These are phyloP conservation scores for Acanthosepion pharaonis DNA, from an alignment of 2,888 invertebrate genomes.

Conservation along the genomic window DNA sequence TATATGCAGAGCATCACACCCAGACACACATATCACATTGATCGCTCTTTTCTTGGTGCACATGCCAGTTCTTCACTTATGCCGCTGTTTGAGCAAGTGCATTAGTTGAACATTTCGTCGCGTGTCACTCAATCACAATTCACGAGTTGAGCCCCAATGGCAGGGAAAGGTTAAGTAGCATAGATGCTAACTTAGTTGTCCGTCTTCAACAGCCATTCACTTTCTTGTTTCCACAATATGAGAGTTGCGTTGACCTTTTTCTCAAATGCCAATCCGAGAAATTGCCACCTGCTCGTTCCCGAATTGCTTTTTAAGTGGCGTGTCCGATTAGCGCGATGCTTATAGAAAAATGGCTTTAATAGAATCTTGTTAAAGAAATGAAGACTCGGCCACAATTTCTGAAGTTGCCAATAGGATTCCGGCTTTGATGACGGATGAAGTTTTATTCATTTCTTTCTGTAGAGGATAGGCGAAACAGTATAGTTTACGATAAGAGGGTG, in stretches of 20 bases:
- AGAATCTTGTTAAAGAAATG: not conserved
- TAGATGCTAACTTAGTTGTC: not conserved
- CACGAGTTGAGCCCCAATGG: not conserved
- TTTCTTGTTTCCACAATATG: not conserved
- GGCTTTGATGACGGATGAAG: not conserved
- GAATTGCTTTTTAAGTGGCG: not conserved
- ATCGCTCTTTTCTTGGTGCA: not conserved
- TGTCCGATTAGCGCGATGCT: not conserved
- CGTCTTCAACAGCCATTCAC: not conserved
- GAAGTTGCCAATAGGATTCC: not conserved
- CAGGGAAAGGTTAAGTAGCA: not conserved
- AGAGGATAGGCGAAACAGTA: not conserved
- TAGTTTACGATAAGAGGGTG: not conserved
- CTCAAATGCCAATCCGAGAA: not conserved
- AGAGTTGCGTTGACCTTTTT: not conserved
- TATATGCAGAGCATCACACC: too few species aligned
- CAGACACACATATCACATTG: not conserved
- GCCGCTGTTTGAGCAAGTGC: not conserved
- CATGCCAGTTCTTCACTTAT: not conserved
- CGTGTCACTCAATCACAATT: not conserved
- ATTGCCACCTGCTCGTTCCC: not conserved
- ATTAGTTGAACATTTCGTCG: not conserved
- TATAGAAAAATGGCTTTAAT: not conserved
- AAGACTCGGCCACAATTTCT: not conserved
- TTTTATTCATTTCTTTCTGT: not conserved